phyloP scores from a whole-genome alignment of 37 sponge, comb jelly and placozoan genomes.

The Geodia barretti region DNA sequence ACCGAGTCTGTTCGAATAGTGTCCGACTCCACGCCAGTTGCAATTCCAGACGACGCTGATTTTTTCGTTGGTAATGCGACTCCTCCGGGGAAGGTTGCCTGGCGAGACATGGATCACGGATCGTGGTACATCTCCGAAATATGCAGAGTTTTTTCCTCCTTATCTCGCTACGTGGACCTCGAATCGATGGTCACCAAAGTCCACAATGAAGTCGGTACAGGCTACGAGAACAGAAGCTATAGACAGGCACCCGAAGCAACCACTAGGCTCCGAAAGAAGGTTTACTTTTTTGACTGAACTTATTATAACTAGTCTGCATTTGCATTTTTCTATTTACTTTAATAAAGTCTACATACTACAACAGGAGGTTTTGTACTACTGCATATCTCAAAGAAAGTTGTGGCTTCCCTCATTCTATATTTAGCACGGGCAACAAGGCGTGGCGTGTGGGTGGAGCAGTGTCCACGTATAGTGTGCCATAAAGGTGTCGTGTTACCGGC shows the following conservation, averaged over 20 bases:
- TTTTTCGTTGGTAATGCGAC: constrained; percentile 59
- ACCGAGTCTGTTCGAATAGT: not conserved
- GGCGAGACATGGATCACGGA: constrained; percentile 45
- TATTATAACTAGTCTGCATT: no score
- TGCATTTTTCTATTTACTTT: no score
- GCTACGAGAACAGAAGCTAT: constrained; percentile 23
- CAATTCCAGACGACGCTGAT: constrained; percentile 52
- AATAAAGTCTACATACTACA: no score
- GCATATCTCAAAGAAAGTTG: no score
- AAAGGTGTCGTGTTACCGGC: no score
- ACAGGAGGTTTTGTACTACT: no score
- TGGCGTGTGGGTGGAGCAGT: no score
- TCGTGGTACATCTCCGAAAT: constrained; percentile 58
- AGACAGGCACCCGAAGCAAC: constrained; percentile 23
- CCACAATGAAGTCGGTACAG: not conserved
- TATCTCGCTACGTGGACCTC: constrained; percentile 7
- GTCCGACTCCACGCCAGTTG: constrained; percentile 13
- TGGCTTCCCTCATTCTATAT: no score
- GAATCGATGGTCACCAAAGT: constrained; percentile 33
- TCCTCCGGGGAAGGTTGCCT: constrained; percentile 24
- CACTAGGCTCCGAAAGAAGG: constrained; percentile 17
- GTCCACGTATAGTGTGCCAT: no score
- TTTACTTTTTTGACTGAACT: constrained; percentile 16
- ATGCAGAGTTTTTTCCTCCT: constrained; percentile 16
- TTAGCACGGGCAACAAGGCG: no score